These are phyloP conservation scores for Passer montanus DNA, from an alignment of 2,113 vertebrate species.

Conservation along the genomic window DNA sequence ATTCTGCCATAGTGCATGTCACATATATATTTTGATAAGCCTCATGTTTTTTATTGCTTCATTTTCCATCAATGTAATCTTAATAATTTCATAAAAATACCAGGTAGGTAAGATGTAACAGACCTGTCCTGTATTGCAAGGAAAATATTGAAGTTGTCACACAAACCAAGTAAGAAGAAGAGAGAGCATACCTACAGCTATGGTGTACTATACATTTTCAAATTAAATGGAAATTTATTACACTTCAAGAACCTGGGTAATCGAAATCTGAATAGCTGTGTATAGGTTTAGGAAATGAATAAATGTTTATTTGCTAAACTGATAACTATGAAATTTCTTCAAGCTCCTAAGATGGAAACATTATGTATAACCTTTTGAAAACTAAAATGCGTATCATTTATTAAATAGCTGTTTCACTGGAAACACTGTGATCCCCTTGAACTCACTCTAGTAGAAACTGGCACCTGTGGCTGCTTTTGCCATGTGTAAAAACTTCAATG, in stretches of 20 bases:
- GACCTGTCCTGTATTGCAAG: background rate
- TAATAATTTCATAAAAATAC: background rate
- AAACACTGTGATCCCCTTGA: background rate
- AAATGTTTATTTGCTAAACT: background rate
- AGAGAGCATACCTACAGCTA: background rate
- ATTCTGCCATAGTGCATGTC: background rate
- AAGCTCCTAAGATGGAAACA: background rate
- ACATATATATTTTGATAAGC: background rate
- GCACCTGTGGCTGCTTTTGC: background rate
- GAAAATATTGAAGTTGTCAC: background rate
- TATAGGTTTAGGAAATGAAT: background rate
- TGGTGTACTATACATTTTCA: background rate
- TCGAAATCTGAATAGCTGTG: background rate
- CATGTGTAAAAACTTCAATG: background rate
- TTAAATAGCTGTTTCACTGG: background rate
- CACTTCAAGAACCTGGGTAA: background rate
- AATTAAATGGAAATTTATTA: slow-evolving; percentile 12
- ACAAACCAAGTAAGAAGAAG: background rate
- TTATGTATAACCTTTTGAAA: background rate
- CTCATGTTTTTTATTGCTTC: background rate
- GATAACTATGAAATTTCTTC: background rate
- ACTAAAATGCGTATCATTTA: background rate
- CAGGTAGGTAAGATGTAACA: background rate
- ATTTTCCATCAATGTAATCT: background rate
- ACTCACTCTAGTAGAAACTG: background rate